Evolutionary conservation across 2,888 invertebrate genomes (phyloP).

Genomic region (Lamellibrachia columna): DNA sequence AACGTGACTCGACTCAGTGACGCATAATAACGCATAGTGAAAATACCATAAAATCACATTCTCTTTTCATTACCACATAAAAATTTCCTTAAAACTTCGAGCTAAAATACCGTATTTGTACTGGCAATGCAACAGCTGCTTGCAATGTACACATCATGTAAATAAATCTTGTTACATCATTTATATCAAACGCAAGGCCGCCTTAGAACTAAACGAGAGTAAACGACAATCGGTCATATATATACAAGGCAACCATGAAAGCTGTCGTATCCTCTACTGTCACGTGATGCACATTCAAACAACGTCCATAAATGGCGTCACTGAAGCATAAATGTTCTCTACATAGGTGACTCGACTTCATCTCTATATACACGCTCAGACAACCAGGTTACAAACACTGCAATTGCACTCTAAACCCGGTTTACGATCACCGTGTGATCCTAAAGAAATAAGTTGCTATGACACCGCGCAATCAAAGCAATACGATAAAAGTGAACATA

Average conservation of each 20-base stretch:
- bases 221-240: conserved; percentile 8
- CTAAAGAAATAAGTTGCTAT: background rate
- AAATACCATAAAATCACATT: background rate
- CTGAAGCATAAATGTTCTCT: background rate
- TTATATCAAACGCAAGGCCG: background rate
- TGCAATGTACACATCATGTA: background rate
- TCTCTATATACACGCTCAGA: background rate
- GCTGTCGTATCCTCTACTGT: background rate
- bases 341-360: background rate
- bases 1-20: background rate
- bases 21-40: background rate
- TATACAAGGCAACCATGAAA: background rate
- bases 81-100: background rate
- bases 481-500: background rate
- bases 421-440: background rate
- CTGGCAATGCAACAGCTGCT: background rate
- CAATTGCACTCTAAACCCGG: conserved; percentile 11
- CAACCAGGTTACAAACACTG: background rate
- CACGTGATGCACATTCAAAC: background rate
- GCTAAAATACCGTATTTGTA: background rate
- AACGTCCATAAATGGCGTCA: background rate
- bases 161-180: background rate
- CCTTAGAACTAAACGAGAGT: background rate
- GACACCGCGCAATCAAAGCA: background rate
- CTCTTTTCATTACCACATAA: background rate